These are phyloP conservation scores for Pipistrellus nathusii DNA, from an alignment of 2,797 vertebrate genomes.

Conservation along the genomic window DNA sequence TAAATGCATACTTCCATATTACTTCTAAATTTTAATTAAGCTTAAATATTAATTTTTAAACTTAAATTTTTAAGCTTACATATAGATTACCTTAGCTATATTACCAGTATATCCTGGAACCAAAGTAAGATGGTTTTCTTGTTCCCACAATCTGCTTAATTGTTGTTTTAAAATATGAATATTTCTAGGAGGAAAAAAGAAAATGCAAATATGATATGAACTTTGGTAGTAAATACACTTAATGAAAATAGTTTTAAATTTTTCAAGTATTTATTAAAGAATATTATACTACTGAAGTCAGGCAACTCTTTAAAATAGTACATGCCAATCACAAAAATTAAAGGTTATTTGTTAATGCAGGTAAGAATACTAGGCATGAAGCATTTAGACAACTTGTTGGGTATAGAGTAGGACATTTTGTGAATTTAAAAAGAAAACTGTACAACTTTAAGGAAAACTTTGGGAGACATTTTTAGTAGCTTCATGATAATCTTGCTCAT, in stretches of 20 bases:
- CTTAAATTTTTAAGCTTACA: constrained; percentile 63
- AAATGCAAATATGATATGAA: constrained; percentile 18
- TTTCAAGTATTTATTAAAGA: constrained; percentile 48
- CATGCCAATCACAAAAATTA: constrained; percentile 8
- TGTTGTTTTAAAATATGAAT: constrained; percentile 93
- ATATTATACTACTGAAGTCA: constrained; percentile 55
- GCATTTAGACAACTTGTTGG: background rate
- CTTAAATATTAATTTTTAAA: constrained; percentile 79
- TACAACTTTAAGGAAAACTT: background rate
- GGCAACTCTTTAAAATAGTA: constrained; percentile 44
- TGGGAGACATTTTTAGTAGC: background rate
- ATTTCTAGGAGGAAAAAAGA: constrained; percentile 89
- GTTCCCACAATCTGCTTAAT: constrained; percentile 92
- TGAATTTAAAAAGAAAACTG: constrained; percentile 37
- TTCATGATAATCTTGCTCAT: constrained; percentile 34
- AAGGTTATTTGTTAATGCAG: constrained; percentile 30
- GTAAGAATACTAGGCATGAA: constrained; percentile 49
- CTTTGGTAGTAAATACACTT: constrained; percentile 19
- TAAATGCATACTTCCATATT: constrained; percentile 16
- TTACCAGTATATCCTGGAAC: constrained; percentile 93
- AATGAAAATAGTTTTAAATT: constrained; percentile 32
- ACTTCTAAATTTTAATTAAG: constrained; percentile 53
- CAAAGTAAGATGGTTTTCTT: constrained; percentile 90
- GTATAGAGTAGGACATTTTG: background rate
- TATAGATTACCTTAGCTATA: constrained; percentile 92